Evolutionary conservation across 2,113 vertebrate genomes (phyloP).

Genomic region (Sterna hirundo): DNA sequence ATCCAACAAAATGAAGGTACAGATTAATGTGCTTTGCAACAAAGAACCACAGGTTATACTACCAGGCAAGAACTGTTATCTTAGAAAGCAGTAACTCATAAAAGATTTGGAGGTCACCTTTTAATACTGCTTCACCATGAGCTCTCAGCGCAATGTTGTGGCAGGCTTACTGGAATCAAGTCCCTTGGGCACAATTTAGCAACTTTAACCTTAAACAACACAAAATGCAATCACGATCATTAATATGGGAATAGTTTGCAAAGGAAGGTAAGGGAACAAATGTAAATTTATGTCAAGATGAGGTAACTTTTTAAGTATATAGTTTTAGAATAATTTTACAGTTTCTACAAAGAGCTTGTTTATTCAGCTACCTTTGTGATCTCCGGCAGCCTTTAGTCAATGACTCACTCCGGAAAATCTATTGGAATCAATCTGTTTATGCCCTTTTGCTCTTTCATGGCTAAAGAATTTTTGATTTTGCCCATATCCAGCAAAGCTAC

Average conservation of each 20-base stretch:
- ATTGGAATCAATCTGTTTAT: neutral
- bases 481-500: neutral
- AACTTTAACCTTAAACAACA: neutral
- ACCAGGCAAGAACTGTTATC: neutral
- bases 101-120: slow-evolving; percentile 5
- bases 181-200: neutral
- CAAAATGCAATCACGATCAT: neutral
- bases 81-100: neutral
- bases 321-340: neutral
- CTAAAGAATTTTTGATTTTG: neutral
- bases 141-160: neutral
- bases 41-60: neutral
- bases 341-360: neutral
- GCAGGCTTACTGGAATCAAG: neutral
- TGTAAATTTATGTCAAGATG: neutral
- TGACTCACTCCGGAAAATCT: neutral
- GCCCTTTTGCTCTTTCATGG: neutral
- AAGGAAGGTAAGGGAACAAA: neutral
- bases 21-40: neutral
- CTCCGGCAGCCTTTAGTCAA: neutral
- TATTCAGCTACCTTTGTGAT: neutral
- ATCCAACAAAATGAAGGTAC: neutral
- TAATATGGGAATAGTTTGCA: neutral
- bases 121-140: neutral
- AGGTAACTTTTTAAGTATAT: neutral